These are phyloP conservation scores for Delichon dasypus DNA, from an alignment of 2,797 vertebrate species.

Conservation along the genomic window DNA sequence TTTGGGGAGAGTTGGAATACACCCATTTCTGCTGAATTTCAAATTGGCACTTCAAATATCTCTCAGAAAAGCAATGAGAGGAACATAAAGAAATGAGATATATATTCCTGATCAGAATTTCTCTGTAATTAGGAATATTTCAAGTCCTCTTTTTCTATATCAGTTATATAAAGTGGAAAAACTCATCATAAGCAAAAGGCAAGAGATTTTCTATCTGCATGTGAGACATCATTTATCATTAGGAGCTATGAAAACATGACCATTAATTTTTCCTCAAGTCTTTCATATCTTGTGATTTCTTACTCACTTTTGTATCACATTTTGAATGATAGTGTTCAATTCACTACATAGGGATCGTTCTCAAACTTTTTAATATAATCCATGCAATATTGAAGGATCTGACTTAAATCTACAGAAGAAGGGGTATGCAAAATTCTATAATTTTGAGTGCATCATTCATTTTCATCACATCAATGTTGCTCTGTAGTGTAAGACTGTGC, in stretches of 20 bases:
- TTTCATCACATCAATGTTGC: background rate
- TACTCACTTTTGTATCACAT: slow-evolving; percentile 36
- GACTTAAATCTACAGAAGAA: slow-evolving; percentile 40
- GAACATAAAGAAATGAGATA: slow-evolving; percentile 25
- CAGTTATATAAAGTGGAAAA: slow-evolving; percentile 43
- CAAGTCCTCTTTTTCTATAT: slow-evolving; percentile 39
- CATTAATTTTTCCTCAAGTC: slow-evolving; percentile 17
- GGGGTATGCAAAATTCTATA: slow-evolving; percentile 9
- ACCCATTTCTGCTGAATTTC: background rate
- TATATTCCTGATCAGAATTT: slow-evolving; percentile 50
- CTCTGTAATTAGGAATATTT: slow-evolving; percentile 62
- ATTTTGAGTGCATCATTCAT: slow-evolving; percentile 22
- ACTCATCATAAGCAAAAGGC: background rate
- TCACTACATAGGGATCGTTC: slow-evolving; percentile 25
- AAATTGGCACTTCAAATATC: background rate
- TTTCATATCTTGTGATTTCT: slow-evolving; percentile 33
- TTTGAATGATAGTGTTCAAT: slow-evolving; percentile 43
- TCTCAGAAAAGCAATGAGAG: slow-evolving; percentile 27
- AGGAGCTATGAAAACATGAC: background rate
- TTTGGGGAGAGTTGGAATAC: background rate
- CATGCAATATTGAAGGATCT: slow-evolving; percentile 25
- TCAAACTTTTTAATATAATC: slow-evolving; percentile 26
- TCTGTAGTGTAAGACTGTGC: background rate
- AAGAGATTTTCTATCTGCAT: slow-evolving; percentile 37
- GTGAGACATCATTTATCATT: background rate